Evolutionary conservation across 37 sponge, comb jelly and placozoan species (phyloP).

Genomic region (Halisarca cf. caerulea): DNA sequence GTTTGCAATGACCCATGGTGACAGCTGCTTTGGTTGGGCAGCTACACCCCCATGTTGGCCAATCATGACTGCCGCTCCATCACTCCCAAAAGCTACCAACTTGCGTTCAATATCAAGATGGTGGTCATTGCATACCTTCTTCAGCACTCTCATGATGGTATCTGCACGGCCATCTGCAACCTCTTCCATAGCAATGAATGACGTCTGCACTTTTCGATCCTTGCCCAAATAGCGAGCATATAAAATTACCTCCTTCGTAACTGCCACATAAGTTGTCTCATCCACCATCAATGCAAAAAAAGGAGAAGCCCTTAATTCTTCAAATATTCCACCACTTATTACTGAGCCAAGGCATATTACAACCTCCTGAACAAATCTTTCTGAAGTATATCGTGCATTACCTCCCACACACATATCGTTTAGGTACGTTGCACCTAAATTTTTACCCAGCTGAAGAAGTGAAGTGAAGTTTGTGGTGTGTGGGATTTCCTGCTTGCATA

Average conservation of each 20-base stretch:
- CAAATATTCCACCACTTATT: not conserved
- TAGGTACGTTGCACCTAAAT: not conserved
- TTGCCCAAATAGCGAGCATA: not conserved
- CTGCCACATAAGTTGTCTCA: not conserved
- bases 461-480: not conserved
- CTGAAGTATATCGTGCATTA: not conserved
- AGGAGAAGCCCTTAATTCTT: not conserved
- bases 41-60: not conserved
- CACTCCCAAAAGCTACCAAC: slow-evolving; percentile 32
- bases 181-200: not conserved
- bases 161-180: not conserved
- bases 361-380: not conserved
- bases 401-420: not conserved
- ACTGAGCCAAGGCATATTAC: not conserved
- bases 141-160: not conserved
- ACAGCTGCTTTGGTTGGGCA: not conserved
- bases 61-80: slow-evolving; percentile 30
- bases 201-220: not conserved
- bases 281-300: not conserved
- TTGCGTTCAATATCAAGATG: not conserved
- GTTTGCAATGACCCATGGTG: not conserved
- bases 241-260: not conserved
- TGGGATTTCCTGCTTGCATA: not conserved
- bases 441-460: not conserved
- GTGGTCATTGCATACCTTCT: not conserved